These are phyloP conservation scores for Parauchenoglanis punctatus DNA, from an alignment of 2,797 vertebrate species.

Conservation along the genomic window DNA sequence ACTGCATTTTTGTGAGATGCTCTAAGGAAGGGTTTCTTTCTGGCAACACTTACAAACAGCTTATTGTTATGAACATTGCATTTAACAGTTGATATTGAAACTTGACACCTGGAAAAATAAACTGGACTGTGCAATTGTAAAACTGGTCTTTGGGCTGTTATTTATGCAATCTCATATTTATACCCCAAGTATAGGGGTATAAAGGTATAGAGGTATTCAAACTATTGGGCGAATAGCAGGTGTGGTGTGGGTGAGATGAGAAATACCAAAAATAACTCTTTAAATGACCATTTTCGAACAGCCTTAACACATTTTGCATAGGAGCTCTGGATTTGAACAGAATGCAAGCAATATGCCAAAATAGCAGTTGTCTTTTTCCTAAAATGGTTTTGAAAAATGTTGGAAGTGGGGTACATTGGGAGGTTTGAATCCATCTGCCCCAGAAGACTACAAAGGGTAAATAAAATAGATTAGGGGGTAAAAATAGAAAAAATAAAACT, in stretches of 20 bases:
- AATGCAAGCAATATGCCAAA: neutral
- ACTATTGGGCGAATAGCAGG: neutral
- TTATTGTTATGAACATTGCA: neutral
- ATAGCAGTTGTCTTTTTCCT: neutral
- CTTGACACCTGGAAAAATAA: neutral
- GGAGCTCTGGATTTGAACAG: neutral
- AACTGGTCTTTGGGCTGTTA: neutral
- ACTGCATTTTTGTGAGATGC: neutral
- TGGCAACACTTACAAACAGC: neutral
- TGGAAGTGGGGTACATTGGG: neutral
- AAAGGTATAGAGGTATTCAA: neutral
- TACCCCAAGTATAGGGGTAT: neutral
- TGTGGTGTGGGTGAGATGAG: neutral
- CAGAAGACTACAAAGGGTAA: neutral
- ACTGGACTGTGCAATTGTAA: neutral
- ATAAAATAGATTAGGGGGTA: neutral
- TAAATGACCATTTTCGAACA: neutral
- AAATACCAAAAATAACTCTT: neutral
- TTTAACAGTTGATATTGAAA: neutral
- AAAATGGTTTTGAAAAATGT: neutral
- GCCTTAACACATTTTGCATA: neutral
- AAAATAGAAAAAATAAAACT: neutral
- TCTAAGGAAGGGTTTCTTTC: neutral
- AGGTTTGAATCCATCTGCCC: neutral
- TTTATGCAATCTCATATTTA: neutral